These are phyloP conservation scores for Tachycineta bicolor DNA, from an alignment of 2,113 vertebrate species.

Conservation along the genomic window DNA sequence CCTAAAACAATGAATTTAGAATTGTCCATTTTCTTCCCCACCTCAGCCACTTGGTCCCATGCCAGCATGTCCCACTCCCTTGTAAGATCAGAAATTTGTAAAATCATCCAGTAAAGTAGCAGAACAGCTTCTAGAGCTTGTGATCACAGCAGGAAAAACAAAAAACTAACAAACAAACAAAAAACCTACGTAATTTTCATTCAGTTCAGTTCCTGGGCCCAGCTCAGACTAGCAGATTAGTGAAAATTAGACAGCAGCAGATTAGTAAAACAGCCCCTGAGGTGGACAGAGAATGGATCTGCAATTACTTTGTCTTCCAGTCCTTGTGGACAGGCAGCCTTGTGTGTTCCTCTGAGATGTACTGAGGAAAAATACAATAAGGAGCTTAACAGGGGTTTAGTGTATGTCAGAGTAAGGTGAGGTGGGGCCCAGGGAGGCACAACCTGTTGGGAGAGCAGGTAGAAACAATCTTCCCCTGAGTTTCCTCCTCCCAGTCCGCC, in stretches of 20 bases:
- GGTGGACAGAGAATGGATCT: not conserved
- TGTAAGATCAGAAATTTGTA: not conserved
- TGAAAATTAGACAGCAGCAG: no score
- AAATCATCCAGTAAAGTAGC: not conserved
- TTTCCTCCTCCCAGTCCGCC: not conserved
- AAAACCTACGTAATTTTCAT: not conserved
- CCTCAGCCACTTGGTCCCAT: not conserved
- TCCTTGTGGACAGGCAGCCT: not conserved
- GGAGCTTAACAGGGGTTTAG: not conserved
- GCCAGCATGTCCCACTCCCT: not conserved
- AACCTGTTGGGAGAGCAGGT: accelerated
- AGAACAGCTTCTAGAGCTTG: not conserved
- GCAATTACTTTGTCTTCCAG: not conserved
- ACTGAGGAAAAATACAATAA: not conserved
- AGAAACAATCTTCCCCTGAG: not conserved
- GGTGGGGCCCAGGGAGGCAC: not conserved
- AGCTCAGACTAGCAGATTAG: not conserved
- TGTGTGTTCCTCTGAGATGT: not conserved
- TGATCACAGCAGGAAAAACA: not conserved
- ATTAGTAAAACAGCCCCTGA: no score
- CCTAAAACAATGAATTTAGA: not conserved
- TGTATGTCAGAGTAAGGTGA: not conserved
- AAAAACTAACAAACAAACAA: no score
- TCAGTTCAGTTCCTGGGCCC: not conserved
- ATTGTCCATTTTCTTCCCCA: not conserved